Percentiles rank a stretch among this genome's conserved stretches.
These are phyloP conservation scores for Phoebastria nigripes DNA, from an alignment of 2,797 vertebrate genomes.

Conservation along the genomic window DNA sequence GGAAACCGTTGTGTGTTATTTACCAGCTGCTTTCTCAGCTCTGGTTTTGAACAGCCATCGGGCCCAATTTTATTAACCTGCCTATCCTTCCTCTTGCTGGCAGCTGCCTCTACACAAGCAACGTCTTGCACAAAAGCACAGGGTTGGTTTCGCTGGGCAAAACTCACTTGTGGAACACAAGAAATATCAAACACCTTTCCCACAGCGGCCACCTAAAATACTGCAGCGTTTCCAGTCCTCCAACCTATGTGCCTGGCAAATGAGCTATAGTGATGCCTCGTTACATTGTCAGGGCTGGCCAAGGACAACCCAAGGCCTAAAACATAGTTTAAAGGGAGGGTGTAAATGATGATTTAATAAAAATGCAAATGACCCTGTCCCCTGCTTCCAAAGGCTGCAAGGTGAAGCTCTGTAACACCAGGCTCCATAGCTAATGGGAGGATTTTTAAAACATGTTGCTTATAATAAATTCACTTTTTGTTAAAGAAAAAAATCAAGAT, in stretches of 20 bases:
- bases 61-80: not conserved
- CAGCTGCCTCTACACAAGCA: not conserved
- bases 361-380: not conserved
- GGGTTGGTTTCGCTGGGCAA: not conserved
- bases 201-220: not conserved
- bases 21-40: not conserved
- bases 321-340: not conserved
- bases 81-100: accelerated
- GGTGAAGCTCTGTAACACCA: not conserved
- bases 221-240: not conserved
- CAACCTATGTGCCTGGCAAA: not conserved
- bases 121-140: not conserved
- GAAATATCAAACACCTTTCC: not conserved
- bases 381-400: not conserved
- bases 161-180: not conserved
- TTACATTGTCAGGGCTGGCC: not conserved
- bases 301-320: not conserved
- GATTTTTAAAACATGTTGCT: not conserved
- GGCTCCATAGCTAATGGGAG: not conserved
- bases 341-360: not conserved
- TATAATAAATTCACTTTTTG: conserved; percentile 25
- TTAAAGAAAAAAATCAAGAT: not conserved
- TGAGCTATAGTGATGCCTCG: accelerated
- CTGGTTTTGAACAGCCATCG: not conserved
- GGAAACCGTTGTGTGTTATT: not conserved